Base-by-base conservation (phyloP, 2,797 vertebrate genomes). In the Catostomus latipinnis region DNA sequence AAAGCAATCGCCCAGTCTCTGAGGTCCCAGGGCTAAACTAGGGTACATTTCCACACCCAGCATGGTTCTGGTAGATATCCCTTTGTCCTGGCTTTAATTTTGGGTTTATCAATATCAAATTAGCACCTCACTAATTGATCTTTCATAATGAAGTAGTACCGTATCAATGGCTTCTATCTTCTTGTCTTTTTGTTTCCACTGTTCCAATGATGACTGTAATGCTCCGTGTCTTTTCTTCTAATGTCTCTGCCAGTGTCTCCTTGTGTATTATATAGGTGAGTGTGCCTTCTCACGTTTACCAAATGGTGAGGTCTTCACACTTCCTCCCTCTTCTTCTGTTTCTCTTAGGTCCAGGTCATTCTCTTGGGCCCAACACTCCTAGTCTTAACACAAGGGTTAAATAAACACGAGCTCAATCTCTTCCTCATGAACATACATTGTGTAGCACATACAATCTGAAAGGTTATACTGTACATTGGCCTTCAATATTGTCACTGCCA, bases 221-320 rank as follows among this genome's bases (percentile, higher is more conserved):
- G 67, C 80, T 76, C 50, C 18, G 14, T 76, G n/a, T 54, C 54
- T 73, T 82, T 54, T 82, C 80, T 68, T 11, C 70, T 78, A 87
- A 80, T 88, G 86, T 80, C 85, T 63, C n/a, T 60, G 68, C n/a
- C 22, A 72, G 43, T 34, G 54, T 49, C 14, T 66, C 14, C 53
- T 9, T 14, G 74, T 86, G 82, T 74, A 65, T 92, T 93, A 93
- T 89, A 93, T 94, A 93, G 90, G 93, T 93, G 93, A 92, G 91
- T 85, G 79, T 66, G 80, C 82, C 86, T 92, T 93, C 90, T 92
- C 93, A 93, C 92, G 5, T 92, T 4, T 53, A 86, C 88, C 94
- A 95, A 94, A 94, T 95, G 94, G 93, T 78, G 69, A 83, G 76
- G 77, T 86, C 78, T 89, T 93, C 91, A 90, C 91, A 83, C 88